Evolutionary conservation across 1,140 invertebrate genomes (phyloP), one percentile per base, ranked within the genome.

Genomic region (Conus betulinus): DNA sequence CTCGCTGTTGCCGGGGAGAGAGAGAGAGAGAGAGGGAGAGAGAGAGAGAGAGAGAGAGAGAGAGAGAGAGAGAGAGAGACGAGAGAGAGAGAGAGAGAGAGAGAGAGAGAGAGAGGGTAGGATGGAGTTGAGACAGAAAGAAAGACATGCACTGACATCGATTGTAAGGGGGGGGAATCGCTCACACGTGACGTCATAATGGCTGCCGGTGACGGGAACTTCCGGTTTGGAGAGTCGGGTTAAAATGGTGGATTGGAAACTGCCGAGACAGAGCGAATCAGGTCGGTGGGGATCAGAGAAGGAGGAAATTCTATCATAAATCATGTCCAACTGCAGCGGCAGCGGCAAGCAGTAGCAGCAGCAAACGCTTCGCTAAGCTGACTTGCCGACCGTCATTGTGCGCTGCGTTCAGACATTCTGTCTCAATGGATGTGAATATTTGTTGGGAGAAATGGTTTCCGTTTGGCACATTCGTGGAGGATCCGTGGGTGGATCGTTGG

Each of bases 271-370:
- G 67, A 20, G 67, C 85, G 74, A 87, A 74, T 71, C 25, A 87
- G 51, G 76, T 51, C 71, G 52, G 74, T 57, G 39, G 51, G 39
- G 85, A 87, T 87, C 85, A 87, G 63, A 87, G 85, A 57, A 55
- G 52, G 53, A 87, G 85, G 85, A 87, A 87, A 87, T 87, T 87
- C 85, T 79, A 55, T 87, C 85, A 87, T 87, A 87, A 87, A 87
- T 87, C 85, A 87, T 87, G 85, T 27, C 67, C 67, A 71, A 4
- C 67, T 71, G 53, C 27, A 79, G 53, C 85, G 20, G 74, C 67
- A 76, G 63, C 67, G 52, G 67, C 23, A 71, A 71, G 23, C 67
- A 63, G 17, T 4, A 27, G 13, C 84, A 85, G 7, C 60, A 27
- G n/a, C 84, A 25, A 67, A 25, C 39, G 23, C 13, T 60, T 27